phyloP scores from a whole-genome alignment of 2,113 vertebrate species.

The Lophochroa leadbeateri region DNA sequence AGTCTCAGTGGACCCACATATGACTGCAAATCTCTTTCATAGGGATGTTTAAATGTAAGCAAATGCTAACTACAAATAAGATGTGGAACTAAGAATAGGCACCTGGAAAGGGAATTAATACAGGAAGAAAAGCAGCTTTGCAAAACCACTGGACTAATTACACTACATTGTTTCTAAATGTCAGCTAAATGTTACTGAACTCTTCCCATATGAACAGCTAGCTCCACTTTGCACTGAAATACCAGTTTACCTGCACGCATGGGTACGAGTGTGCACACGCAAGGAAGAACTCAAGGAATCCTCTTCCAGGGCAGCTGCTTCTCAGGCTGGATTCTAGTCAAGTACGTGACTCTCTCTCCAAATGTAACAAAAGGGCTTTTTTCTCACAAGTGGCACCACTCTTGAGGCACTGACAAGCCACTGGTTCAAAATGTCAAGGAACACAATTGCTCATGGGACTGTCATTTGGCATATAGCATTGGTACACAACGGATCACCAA shows the following conservation, averaged over 20 bases:
- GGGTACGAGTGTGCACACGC: accelerated
- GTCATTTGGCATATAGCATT: neutral
- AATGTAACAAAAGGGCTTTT: neutral
- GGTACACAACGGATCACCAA: accelerated
- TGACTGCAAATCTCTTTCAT: neutral
- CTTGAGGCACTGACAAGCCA: neutral
- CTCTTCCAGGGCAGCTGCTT: neutral
- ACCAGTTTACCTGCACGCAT: neutral
- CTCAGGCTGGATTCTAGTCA: neutral
- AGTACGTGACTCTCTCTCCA: neutral
- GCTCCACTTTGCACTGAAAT: neutral
- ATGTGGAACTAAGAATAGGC: neutral
- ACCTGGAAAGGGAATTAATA: neutral
- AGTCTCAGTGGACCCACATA: neutral
- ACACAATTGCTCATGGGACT: neutral
- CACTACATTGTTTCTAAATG: neutral
- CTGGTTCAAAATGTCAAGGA: neutral
- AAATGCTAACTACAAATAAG: neutral
- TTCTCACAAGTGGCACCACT: neutral
- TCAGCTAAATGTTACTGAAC: neutral
- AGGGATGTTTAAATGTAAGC: neutral
- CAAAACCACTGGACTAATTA: neutral
- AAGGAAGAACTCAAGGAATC: accelerated
- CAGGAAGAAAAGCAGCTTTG: neutral
- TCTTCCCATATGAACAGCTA: neutral